Evolutionary conservation across 2,113 vertebrate genomes (phyloP).

Genomic region (Elachura formosa): DNA sequence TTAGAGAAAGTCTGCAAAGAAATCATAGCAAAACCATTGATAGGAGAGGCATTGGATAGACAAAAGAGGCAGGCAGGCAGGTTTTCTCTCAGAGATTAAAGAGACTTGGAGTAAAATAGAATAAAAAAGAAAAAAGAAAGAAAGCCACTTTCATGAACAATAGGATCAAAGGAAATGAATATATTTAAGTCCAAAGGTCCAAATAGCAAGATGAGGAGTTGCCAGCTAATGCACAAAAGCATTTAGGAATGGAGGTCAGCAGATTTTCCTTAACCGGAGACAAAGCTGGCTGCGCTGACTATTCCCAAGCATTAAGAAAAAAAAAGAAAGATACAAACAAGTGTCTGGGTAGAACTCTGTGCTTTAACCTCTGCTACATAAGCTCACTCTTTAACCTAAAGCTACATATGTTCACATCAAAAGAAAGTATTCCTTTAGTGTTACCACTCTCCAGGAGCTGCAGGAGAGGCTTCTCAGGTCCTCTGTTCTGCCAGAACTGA

Average conservation of each 20-base stretch:
- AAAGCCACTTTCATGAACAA: background rate
- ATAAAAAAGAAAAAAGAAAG: too few species aligned
- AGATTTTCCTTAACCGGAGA: background rate
- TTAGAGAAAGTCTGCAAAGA: background rate
- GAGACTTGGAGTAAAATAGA: fast-evolving
- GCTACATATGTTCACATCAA: fast-evolving
- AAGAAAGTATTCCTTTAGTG: background rate
- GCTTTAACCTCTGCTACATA: background rate
- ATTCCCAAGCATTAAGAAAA: background rate
- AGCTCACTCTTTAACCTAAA: background rate
- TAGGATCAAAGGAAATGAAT: background rate
- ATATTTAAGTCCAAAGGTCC: background rate
- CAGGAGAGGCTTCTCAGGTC: background rate
- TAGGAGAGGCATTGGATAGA: background rate
- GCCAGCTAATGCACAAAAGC: background rate
- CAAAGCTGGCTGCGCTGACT: background rate
- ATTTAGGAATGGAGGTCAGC: background rate
- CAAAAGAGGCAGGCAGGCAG: background rate
- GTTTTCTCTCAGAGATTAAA: background rate
- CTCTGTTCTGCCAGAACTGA: background rate
- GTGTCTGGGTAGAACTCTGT: background rate
- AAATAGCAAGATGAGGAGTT: background rate
- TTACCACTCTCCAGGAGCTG: background rate
- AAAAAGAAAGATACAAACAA: background rate
- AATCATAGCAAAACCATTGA: background rate